A percentile compares a stretch with the other conserved stretches of the same genome.
phyloP scores from a whole-genome alignment of 2,113 vertebrate genomes.

The Naja naja region DNA sequence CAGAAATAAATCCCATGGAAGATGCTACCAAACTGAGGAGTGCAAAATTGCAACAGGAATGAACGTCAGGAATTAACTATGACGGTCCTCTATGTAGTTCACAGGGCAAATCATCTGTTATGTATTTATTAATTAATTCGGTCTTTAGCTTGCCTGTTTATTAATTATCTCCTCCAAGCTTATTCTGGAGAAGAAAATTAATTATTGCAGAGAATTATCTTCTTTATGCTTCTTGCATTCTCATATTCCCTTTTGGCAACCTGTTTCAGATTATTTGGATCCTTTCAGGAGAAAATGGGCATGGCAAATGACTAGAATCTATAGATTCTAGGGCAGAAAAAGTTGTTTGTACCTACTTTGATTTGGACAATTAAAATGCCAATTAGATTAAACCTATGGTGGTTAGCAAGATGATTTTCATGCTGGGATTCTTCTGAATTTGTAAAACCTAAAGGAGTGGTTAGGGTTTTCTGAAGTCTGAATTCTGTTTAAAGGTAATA shows the following conservation, averaged over 20 bases:
- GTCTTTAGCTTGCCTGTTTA: not conserved
- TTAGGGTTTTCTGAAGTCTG: not conserved
- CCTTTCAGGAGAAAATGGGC: not conserved
- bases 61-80: not conserved
- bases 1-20: conserved; percentile 24
- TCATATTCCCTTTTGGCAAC: not conserved
- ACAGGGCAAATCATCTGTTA: not conserved
- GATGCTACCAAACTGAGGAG: not conserved
- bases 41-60: not conserved
- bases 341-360: not conserved
- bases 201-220: not conserved
- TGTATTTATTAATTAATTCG: not conserved
- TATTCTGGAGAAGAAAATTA: not conserved
- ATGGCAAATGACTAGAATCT: not conserved
- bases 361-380: not conserved
- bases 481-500: not conserved
- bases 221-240: not conserved
- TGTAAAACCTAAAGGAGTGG: not conserved
- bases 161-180: not conserved
- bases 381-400: not conserved
- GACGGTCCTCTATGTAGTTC: not conserved
- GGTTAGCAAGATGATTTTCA: not conserved
- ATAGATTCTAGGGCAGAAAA: not conserved
- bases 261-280: not conserved
- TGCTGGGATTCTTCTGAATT: not conserved